These are phyloP conservation scores for Criorhina ranunculi DNA, from an alignment of 2,888 invertebrate species.

Conservation along the genomic window DNA sequence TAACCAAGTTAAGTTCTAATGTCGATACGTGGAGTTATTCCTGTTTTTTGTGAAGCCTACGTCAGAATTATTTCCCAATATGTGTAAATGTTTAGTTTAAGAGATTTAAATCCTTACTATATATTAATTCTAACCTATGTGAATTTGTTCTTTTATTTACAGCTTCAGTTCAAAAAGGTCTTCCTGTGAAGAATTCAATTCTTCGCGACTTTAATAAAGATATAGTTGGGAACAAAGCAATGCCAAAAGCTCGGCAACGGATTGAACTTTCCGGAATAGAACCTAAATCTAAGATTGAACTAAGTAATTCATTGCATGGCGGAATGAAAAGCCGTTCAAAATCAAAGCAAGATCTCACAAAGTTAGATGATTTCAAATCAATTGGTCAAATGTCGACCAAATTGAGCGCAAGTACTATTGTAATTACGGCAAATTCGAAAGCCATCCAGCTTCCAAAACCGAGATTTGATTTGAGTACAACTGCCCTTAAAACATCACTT, in stretches of 20 bases:
- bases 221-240: constrained; percentile 64
- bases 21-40: too few species aligned
- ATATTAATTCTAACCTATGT: not conserved
- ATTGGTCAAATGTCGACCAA: constrained; percentile 30
- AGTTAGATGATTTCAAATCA: constrained; percentile 15
- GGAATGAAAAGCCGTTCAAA: constrained; percentile 21
- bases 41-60: too few species aligned
- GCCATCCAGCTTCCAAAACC: constrained; percentile 18
- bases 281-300: constrained; percentile 9
- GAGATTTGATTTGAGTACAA: constrained; percentile 17
- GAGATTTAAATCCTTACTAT: too few species aligned
- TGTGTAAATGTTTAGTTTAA: too few species aligned
- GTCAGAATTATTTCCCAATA: too few species aligned
- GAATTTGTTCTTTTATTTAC: not conserved
- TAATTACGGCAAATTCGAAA: not conserved
- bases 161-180: constrained; percentile 55
- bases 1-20: too few species aligned
- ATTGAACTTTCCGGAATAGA: constrained; percentile 48
- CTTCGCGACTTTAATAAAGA: constrained; percentile 52
- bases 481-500: not conserved
- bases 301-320: not conserved
- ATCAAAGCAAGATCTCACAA: constrained; percentile 44
- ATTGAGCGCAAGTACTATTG: not conserved
- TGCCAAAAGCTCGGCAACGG: constrained; percentile 53
- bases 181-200: constrained; percentile 40